Percentiles rank a stretch among this genome's conserved stretches.
phyloP scores from a whole-genome alignment of 2,797 vertebrate genomes.

The Myiotriccus ornatus region DNA sequence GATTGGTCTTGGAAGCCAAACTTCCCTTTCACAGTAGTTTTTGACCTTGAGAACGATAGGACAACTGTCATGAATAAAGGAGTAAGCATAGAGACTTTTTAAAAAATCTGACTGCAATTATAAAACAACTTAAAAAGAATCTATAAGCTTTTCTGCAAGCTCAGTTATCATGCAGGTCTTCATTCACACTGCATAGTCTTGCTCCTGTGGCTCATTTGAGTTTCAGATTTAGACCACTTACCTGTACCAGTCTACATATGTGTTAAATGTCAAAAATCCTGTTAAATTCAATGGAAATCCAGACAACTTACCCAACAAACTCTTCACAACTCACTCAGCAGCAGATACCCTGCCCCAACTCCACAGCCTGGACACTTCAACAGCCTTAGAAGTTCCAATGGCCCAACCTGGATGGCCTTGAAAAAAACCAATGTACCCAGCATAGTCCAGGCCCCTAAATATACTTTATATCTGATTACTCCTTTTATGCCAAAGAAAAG shows the following conservation, averaged over 20 bases:
- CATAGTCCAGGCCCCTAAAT: neutral
- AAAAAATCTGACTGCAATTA: neutral
- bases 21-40: neutral
- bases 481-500: neutral
- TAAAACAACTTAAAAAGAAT: neutral
- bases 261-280: neutral
- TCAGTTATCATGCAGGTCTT: neutral
- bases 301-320: neutral
- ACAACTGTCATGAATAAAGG: neutral
- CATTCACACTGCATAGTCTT: neutral
- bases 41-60: neutral
- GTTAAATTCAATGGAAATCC: neutral
- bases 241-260: neutral
- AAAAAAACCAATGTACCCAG: neutral
- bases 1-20: neutral
- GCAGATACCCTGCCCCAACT: neutral
- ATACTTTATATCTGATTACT: neutral
- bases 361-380: neutral
- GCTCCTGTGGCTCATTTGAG: neutral
- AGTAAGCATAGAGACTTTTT: neutral
- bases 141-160: neutral
- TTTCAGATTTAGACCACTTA: neutral
- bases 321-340: neutral
- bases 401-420: neutral
- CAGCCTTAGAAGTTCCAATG: neutral